Percentiles rank a stretch among this genome's conserved stretches.
These are phyloP conservation scores for Trichomycterus rosablanca DNA, from an alignment of 2,113 vertebrate species.

Conservation along the genomic window DNA sequence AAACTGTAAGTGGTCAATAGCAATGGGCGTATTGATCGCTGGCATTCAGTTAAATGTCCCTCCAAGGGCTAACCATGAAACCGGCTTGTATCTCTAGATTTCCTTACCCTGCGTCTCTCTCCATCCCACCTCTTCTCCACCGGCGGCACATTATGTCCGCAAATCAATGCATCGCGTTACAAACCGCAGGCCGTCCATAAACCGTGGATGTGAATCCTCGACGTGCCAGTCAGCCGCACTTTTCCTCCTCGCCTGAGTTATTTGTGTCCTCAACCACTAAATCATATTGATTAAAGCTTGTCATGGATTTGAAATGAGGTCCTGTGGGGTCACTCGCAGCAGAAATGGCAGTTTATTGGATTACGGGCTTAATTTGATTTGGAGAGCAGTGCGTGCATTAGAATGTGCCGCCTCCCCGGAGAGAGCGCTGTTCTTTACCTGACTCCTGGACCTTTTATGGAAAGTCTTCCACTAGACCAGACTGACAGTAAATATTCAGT, in stretches of 20 bases:
- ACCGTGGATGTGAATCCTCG: conserved; percentile 64
- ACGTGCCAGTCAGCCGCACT: conserved; percentile 28
- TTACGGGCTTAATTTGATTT: conserved; percentile 64
- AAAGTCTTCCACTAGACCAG: conserved; percentile 11
- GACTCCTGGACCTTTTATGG: conserved; percentile 25
- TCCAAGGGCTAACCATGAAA: conserved; percentile 24
- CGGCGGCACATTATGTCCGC: conserved; percentile 72
- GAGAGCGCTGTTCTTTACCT: conserved; percentile 28
- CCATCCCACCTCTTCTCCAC: conserved; percentile 59
- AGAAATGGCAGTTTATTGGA: conserved; percentile 59
- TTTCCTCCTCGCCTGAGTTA: conserved; percentile 58
- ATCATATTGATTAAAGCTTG: conserved; percentile 78
- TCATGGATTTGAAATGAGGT: conserved; percentile 71
- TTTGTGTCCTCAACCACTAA: conserved; percentile 76
- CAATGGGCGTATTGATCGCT: conserved; percentile 37
- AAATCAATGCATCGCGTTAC: conserved; percentile 82
- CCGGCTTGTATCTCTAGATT: conserved; percentile 8
- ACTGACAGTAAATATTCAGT: conserved; percentile 7
- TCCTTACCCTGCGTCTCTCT: not conserved
- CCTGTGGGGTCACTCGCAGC: conserved; percentile 52
- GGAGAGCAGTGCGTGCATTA: conserved; percentile 45
- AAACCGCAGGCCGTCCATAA: conserved; percentile 68
- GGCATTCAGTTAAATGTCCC: conserved; percentile 32
- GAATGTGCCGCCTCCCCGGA: conserved; percentile 38
- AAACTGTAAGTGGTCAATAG: too few relatives aligned